Evolutionary conservation across 2,888 invertebrate genomes (phyloP).

Genomic region (Apamea sordens): DNA sequence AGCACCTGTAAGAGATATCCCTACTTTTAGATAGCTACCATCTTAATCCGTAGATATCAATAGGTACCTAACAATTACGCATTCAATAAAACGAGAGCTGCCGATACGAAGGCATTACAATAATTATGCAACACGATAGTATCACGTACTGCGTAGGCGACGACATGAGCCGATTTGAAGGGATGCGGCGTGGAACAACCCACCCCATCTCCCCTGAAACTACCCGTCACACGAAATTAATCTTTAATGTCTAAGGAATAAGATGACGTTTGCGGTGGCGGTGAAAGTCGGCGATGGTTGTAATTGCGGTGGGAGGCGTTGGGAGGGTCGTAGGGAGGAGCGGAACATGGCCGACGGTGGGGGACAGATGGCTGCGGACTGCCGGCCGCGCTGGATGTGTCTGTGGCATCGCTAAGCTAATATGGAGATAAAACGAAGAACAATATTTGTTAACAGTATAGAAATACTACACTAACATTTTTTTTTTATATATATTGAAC

Average conservation of each 20-base stretch:
- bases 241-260: constrained; percentile 83
- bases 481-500: constrained; percentile 11
- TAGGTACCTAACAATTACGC: constrained; percentile 45
- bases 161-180: constrained; percentile 82
- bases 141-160: constrained; percentile 83
- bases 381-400: constrained; percentile 77
- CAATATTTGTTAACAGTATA: constrained; percentile 7
- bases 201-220: constrained; percentile 76
- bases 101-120: constrained; percentile 72
- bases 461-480: neutral
- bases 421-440: constrained; percentile 16
- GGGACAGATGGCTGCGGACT: constrained; percentile 85
- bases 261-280: constrained; percentile 82
- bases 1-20: constrained; percentile 30
- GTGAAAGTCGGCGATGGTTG: constrained; percentile 78
- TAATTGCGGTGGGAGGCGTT: constrained; percentile 88
- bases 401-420: neutral
- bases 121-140: constrained; percentile 73
- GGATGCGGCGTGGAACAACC: constrained; percentile 83
- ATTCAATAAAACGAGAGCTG: constrained; percentile 68
- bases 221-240: constrained; percentile 79
- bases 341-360: constrained; percentile 86
- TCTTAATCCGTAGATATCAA: constrained; percentile 47
- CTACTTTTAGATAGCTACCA: constrained; percentile 33
- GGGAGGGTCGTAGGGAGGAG: constrained; percentile 88